These are phyloP conservation scores for Notothenia rossii DNA, from an alignment of 2,113 vertebrate species.

Conservation along the genomic window DNA sequence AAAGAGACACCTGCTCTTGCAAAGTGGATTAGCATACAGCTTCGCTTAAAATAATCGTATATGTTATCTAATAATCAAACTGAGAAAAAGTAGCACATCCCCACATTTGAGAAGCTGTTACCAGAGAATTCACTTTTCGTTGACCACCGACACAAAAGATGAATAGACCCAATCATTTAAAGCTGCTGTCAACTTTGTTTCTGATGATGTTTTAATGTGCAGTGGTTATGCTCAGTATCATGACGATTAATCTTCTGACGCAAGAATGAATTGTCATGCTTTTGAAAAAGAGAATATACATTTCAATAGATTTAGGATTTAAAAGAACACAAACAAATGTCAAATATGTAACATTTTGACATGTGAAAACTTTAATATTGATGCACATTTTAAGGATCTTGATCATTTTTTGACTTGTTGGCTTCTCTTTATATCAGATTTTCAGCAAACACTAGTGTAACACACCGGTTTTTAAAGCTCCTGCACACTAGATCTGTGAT, in stretches of 20 bases:
- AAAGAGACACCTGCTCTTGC: constrained; percentile 14
- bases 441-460: neutral
- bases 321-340: no score
- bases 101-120: neutral
- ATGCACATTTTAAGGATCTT: neutral
- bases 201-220: no score
- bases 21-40: neutral
- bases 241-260: no score
- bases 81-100: no score
- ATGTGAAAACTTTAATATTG: neutral
- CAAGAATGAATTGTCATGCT: neutral
- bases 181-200: no score
- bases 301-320: no score
- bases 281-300: no score
- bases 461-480: constrained; percentile 9
- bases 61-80: neutral
- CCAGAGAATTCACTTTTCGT: no score
- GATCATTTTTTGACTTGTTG: neutral
- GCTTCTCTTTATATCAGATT: neutral
- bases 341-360: no score
- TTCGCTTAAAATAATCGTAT: neutral
- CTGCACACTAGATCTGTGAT: neutral
- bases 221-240: no score
- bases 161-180: no score
- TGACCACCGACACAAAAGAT: no score